A percentile compares a stretch with the other conserved stretches of the same genome.
Evolutionary conservation across 2,888 invertebrate species (phyloP).

Genomic region (Lobophora halterata): DNA sequence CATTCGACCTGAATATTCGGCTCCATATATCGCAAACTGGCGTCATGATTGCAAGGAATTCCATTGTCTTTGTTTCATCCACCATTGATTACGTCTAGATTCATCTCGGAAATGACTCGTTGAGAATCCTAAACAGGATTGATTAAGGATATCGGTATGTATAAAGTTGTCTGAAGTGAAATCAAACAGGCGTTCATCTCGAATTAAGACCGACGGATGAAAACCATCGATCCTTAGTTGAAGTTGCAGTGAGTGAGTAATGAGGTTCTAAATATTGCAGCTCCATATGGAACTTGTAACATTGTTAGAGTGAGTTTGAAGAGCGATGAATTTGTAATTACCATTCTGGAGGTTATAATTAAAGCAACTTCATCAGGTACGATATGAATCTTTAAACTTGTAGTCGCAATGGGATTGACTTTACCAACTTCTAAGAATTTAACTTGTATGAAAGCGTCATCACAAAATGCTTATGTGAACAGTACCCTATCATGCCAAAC

Average conservation of each 20-base stretch:
- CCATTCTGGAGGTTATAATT: slow-evolving; percentile 34
- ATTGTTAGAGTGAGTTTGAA: slow-evolving; percentile 35
- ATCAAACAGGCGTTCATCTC: slow-evolving; percentile 42
- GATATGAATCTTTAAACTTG: slow-evolving; percentile 62
- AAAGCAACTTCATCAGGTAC: slow-evolving; percentile 55
- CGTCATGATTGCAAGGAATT: slow-evolving; percentile 55
- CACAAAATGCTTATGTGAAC: too few relatives aligned
- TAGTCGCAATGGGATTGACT: slow-evolving; percentile 44
- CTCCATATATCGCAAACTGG: slow-evolving; percentile 60
- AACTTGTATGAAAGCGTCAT: too few relatives aligned
- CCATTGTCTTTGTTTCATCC: slow-evolving; percentile 54
- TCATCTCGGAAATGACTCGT: slow-evolving; percentile 42
- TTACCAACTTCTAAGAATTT: slow-evolving; percentile 15
- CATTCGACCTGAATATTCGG: slow-evolving; percentile 70
- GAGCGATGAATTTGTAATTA: slow-evolving; percentile 63
- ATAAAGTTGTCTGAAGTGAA: slow-evolving; percentile 45
- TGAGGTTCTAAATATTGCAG: slow-evolving; percentile 33
- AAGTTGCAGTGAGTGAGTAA: slow-evolving; percentile 22
- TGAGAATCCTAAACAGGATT: slow-evolving; percentile 39
- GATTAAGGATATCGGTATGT: slow-evolving; percentile 30
- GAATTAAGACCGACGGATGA: slow-evolving; percentile 44
- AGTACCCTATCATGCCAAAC: too few relatives aligned
- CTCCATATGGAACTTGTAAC: slow-evolving; percentile 36
- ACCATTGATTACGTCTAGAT: slow-evolving; percentile 38
- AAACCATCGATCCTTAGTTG: slow-evolving; percentile 43